These are phyloP conservation scores for Popillia japonica DNA, from an alignment of 1,140 invertebrate species.

Conservation along the genomic window DNA sequence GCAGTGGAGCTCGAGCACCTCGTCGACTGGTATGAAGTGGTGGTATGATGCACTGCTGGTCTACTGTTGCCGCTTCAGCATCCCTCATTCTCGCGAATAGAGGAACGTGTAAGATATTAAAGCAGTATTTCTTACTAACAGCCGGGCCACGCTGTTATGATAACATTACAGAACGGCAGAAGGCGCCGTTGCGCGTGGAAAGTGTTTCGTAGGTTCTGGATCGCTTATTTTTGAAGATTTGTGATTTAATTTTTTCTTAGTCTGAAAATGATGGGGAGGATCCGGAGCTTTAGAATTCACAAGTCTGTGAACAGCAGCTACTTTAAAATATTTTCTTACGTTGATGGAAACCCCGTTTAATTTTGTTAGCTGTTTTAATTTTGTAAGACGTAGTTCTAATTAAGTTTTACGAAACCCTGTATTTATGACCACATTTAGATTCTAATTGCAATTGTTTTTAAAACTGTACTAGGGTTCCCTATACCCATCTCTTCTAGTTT, in stretches of 20 bases:
- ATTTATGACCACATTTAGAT: too few species aligned
- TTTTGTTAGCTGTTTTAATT: too few species aligned
- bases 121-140: conserved; percentile 22
- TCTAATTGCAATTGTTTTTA: too few species aligned
- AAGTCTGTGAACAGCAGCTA: too few species aligned
- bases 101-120: conserved; percentile 12
- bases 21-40: background rate
- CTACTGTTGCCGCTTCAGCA: background rate
- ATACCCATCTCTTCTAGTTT: too few species aligned
- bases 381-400: too few species aligned
- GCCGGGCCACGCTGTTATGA: conserved; percentile 16
- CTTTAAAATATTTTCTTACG: too few species aligned
- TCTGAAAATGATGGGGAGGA: background rate
- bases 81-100: background rate
- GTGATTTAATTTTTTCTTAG: background rate
- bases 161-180: background rate
- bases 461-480: too few species aligned
- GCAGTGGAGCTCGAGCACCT: background rate
- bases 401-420: too few species aligned
- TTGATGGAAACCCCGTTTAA: too few species aligned
- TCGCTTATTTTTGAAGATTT: background rate
- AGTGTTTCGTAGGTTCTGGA: background rate
- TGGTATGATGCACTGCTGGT: background rate
- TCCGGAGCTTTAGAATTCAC: too few species aligned
- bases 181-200: background rate